Evolutionary conservation across 2,888 invertebrate genomes (phyloP).

Genomic region (Mechanitis mazaeus): DNA sequence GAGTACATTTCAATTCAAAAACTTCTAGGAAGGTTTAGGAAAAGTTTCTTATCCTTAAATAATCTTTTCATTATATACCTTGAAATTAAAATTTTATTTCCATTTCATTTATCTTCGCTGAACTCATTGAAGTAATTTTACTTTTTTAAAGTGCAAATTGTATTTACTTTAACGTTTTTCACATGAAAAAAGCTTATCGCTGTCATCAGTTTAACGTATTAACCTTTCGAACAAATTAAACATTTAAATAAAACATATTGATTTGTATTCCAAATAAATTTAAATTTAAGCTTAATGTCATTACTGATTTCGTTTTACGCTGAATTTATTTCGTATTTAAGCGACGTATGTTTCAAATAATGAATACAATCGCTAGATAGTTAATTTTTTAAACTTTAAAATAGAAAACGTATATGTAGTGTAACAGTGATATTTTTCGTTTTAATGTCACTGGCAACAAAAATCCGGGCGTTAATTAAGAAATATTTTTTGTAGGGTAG

Average conservation of each 20-base stretch:
- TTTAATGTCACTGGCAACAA: constrained; percentile 19
- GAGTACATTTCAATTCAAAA: no score
- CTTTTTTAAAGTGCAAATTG: background rate
- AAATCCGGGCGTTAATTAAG: constrained; percentile 22
- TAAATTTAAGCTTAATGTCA: background rate
- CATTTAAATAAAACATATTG: constrained; percentile 2
- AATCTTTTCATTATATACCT: background rate
- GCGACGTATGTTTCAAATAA: no score
- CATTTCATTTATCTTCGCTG: background rate
- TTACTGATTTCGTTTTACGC: background rate
- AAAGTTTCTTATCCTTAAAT: no score
- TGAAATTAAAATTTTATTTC: background rate
- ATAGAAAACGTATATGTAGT: background rate
- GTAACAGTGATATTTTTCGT: background rate
- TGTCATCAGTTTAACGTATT: constrained; percentile 15
- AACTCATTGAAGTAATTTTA: background rate
- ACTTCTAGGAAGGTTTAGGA: no score
- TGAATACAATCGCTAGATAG: no score
- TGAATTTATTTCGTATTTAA: background rate
- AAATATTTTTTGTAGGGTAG: constrained; percentile 26
- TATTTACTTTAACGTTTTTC: constrained; percentile 11
- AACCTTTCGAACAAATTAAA: constrained; percentile 8
- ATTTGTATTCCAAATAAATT: constrained; percentile 1
- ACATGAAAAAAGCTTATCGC: constrained; percentile 14
- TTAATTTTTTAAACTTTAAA: no score